phyloP scores from a whole-genome alignment of 2,113 vertebrate genomes.

The Plestiodon gilberti region DNA sequence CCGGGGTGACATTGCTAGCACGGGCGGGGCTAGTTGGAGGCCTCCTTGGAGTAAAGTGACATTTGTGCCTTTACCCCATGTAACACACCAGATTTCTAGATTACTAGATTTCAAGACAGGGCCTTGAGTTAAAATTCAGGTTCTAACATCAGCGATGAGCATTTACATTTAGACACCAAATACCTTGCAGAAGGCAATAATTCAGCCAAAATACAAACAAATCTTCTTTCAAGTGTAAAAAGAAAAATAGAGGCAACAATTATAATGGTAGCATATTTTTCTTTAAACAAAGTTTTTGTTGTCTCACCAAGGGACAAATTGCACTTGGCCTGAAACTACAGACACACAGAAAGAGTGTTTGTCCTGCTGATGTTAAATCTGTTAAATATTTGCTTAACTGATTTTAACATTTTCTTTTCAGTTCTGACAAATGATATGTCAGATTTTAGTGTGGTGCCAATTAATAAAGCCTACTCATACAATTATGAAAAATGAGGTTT shows the following conservation, averaged over 20 bases:
- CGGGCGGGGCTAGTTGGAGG: too few relatives aligned
- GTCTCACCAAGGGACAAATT: slow-evolving; percentile 17
- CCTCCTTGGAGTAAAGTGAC: too few relatives aligned
- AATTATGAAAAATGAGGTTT: slow-evolving; percentile 26
- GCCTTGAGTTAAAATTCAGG: background rate
- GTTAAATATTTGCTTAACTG: slow-evolving; percentile 26
- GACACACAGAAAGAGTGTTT: background rate
- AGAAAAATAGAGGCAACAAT: slow-evolving; percentile 18
- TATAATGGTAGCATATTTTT: background rate
- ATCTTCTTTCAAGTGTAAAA: background rate
- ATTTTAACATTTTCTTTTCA: slow-evolving; percentile 5
- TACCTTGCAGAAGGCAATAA: background rate
- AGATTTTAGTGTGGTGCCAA: background rate
- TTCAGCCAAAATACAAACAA: background rate
- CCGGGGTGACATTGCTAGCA: too few relatives aligned
- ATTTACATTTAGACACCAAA: background rate
- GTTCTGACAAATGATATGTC: slow-evolving; percentile 12
- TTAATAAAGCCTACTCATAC: slow-evolving; percentile 28
- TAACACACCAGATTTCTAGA: background rate
- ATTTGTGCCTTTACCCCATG: too few relatives aligned
- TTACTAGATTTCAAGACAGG: background rate
- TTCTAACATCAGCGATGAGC: background rate
- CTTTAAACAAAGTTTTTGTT: slow-evolving; percentile 11
- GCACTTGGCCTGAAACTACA: background rate
- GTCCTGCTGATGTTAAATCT: background rate